Evolutionary conservation across 2,113 vertebrate genomes (phyloP), one percentile per base, ranked within the genome.

Genomic region (Barnardius zonarius): DNA sequence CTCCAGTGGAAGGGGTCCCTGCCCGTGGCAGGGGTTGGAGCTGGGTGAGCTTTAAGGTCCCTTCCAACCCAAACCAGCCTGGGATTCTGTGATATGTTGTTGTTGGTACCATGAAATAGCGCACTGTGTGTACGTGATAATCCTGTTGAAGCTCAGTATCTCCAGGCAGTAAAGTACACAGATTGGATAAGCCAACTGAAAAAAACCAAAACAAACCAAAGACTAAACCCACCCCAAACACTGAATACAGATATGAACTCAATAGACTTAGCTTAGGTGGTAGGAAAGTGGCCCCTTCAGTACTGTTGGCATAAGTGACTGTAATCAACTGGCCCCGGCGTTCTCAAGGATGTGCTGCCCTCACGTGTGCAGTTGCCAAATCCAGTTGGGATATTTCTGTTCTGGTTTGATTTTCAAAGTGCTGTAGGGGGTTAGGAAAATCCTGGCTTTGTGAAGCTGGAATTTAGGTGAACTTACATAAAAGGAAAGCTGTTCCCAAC

Each of bases 291-390:
- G 22, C 31, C 17, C n/a, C 25, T 77, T 41, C 43, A 33, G 74
- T 8, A 2, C 37, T 7, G 19, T 19, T 62, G 54, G 9, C 33
- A 3, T 17, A 13, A 20, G 0, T 19, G 74, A 4, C 27, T 5
- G 7, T 31, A 22, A 4, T 1, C 10, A 67, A 37, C 30, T 14
- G 16, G 3, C 13, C 2, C 0, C 1, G 25, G 9, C 10, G 17
- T 33, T 59, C 11, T 12, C 22, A 59, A 59, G 57, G 57, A 35
- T 23, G 33, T 35, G 57, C 22, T 35, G 3, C 37, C 4, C 24
- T 49, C 28, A 0, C 0, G 13, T 41, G 46, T 28, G 11, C 7
- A 18, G 35, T 33, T 23, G 19, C 22, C 48, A 82, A 41, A 57
- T 22, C n/a, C 43, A 24, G 3, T 6, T 33, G 37, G 24, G 43